phyloP scores from a whole-genome alignment of 2,888 invertebrate species.

The Lasioglossum marginatum region DNA sequence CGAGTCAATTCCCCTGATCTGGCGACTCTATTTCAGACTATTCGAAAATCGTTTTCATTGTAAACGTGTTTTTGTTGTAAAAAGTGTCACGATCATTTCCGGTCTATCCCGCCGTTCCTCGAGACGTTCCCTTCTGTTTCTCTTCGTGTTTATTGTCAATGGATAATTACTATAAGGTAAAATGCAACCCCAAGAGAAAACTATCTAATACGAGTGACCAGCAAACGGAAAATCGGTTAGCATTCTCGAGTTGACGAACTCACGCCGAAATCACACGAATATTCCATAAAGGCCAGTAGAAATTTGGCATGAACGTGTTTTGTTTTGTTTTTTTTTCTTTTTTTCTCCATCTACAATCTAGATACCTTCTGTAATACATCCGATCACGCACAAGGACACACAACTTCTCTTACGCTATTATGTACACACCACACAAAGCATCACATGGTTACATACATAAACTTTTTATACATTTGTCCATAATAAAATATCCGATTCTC shows the following conservation, averaged over 20 bases:
- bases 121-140: conserved; percentile 5
- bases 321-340: neutral
- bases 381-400: conserved; percentile 58
- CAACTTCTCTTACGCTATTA: conserved; percentile 61
- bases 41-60: neutral
- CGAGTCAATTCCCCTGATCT: no score
- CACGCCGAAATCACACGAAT: conserved; percentile 44
- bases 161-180: conserved; percentile 37
- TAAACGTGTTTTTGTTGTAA: neutral
- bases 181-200: neutral
- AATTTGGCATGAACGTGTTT: conserved; percentile 55
- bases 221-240: conserved; percentile 24
- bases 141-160: conserved; percentile 47
- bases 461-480: conserved; percentile 74
- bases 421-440: conserved; percentile 75
- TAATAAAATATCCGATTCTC: conserved; percentile 82
- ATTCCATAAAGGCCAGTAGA: conserved; percentile 48
- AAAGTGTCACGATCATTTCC: neutral
- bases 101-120: neutral
- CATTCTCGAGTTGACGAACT: conserved; percentile 42
- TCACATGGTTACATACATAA: conserved; percentile 72
- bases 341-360: conserved; percentile 48
- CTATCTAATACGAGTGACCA: conserved; percentile 2
- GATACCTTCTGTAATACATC: conserved; percentile 57
- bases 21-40: neutral